Evolutionary conservation across 2,888 invertebrate species (phyloP).

Genomic region (Unio pictorum): DNA sequence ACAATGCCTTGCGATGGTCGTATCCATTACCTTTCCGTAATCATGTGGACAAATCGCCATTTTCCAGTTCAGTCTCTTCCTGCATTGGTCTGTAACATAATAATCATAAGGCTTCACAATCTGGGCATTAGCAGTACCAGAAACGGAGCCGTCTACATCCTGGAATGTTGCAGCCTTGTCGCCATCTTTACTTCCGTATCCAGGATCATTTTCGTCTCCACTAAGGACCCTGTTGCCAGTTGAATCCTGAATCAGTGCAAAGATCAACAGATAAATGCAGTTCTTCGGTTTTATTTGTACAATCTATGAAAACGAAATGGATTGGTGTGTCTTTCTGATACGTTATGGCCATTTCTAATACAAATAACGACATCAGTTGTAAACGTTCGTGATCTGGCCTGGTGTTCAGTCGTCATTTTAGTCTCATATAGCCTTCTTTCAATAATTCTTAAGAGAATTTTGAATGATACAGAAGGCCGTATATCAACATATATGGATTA

Average conservation of each 20-base stretch:
- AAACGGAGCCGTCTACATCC: conserved; percentile 21
- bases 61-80: conserved; percentile 20
- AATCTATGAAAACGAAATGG: too few species aligned
- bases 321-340: too few species aligned
- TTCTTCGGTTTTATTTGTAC: too few species aligned
- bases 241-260: background rate
- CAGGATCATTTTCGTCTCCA: conserved; percentile 8
- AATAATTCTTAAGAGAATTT: too few species aligned
- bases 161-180: conserved; percentile 12
- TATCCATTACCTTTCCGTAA: conserved; percentile 21
- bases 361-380: too few species aligned
- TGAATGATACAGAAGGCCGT: too few species aligned
- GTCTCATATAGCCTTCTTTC: too few species aligned
- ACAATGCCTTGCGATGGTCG: too few species aligned
- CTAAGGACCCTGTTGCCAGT: conserved; percentile 20
- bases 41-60: conserved; percentile 30
- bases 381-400: too few species aligned
- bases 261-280: background rate
- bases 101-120: conserved; percentile 22
- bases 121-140: background rate
- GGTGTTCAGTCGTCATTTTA: too few species aligned
- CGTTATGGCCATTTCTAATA: too few species aligned
- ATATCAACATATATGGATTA: too few species aligned
- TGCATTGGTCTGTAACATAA: conserved; percentile 18
- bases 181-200: conserved; percentile 21